phyloP scores from a whole-genome alignment of 2,888 invertebrate species.

The Spilosoma lubricipeda region DNA sequence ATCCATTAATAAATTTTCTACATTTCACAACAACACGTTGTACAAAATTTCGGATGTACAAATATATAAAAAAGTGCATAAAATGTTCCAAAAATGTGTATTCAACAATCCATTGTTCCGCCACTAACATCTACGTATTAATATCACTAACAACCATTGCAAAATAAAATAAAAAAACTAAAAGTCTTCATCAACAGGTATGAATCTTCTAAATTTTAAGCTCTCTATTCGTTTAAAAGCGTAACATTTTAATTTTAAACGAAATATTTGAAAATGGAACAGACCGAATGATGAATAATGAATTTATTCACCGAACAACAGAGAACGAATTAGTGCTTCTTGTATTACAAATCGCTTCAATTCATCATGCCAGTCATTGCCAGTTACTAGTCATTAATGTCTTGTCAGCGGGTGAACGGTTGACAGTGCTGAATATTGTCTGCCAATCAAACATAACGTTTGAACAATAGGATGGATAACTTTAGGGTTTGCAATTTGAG shows the following conservation, averaged over 20 bases:
- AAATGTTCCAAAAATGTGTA: slow-evolving; percentile 84
- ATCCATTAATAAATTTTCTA: slow-evolving; percentile 54
- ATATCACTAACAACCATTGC: slow-evolving; percentile 53
- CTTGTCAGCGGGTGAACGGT: slow-evolving; percentile 12
- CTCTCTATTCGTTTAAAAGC: slow-evolving; percentile 57
- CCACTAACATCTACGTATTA: slow-evolving; percentile 54
- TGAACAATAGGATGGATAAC: slow-evolving; percentile 19
- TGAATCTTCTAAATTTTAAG: slow-evolving; percentile 53
- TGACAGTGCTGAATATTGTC: slow-evolving; percentile 17
- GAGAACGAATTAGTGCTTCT: background rate
- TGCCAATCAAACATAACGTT: slow-evolving; percentile 18
- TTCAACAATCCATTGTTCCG: slow-evolving; percentile 68
- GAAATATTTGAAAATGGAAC: slow-evolving; percentile 42
- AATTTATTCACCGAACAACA: background rate
- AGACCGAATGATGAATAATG: background rate
- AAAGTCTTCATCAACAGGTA: slow-evolving; percentile 37
- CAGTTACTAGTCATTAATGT: slow-evolving; percentile 5
- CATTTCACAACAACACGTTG: slow-evolving; percentile 73
- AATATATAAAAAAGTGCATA: slow-evolving; percentile 85
- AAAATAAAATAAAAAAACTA: slow-evolving; percentile 39
- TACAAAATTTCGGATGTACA: slow-evolving; percentile 79
- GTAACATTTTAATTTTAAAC: slow-evolving; percentile 38
- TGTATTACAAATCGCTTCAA: slow-evolving; percentile 8
- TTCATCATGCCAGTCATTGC: background rate
- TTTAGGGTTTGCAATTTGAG: background rate